These are phyloP conservation scores for Bilobella aurantiaca DNA, from an alignment of 1,140 invertebrate genomes.

Conservation along the genomic window DNA sequence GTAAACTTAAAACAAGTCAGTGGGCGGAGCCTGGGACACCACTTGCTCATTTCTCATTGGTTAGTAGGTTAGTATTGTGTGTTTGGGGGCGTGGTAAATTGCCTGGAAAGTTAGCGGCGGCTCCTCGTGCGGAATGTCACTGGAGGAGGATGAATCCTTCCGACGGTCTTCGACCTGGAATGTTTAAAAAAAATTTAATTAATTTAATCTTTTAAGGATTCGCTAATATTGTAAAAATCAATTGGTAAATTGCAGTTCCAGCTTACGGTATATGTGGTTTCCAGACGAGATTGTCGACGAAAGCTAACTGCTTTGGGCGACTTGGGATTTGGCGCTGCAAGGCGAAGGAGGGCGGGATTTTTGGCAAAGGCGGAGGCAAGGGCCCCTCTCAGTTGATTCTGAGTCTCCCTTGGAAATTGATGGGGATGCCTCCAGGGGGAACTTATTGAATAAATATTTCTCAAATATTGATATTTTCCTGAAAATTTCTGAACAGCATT, in stretches of 20 bases:
- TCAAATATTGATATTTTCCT: too few relatives aligned
- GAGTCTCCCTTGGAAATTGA: slow-evolving; percentile 22
- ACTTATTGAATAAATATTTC: too few relatives aligned
- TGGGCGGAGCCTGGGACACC: not conserved
- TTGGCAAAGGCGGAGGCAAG: slow-evolving; percentile 28
- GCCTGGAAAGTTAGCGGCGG: slow-evolving; percentile 26
- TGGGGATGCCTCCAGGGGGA: slow-evolving; percentile 47
- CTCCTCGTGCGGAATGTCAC: slow-evolving; percentile 14
- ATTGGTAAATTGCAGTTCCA: not conserved
- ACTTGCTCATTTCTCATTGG: not conserved
- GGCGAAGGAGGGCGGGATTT: slow-evolving; percentile 26
- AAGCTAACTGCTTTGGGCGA: slow-evolving; percentile 34
- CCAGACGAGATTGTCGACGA: slow-evolving; percentile 30
- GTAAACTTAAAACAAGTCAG: not conserved
- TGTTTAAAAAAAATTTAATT: not conserved
- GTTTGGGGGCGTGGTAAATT: slow-evolving; percentile 17
- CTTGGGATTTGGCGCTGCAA: slow-evolving; percentile 24
- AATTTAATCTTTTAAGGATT: not conserved
- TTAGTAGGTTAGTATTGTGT: not conserved
- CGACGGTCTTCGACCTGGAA: not conserved
- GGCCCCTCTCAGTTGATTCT: slow-evolving; percentile 1
- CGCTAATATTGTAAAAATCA: not conserved
- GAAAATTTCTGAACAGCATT: too few relatives aligned
- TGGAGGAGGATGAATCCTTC: not conserved
- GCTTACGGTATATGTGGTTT: slow-evolving; percentile 12